Percentiles rank a stretch among this genome's conserved stretches.
These are phyloP conservation scores for Bufotes viridis DNA, from an alignment of 2,797 vertebrate species.

Conservation along the genomic window DNA sequence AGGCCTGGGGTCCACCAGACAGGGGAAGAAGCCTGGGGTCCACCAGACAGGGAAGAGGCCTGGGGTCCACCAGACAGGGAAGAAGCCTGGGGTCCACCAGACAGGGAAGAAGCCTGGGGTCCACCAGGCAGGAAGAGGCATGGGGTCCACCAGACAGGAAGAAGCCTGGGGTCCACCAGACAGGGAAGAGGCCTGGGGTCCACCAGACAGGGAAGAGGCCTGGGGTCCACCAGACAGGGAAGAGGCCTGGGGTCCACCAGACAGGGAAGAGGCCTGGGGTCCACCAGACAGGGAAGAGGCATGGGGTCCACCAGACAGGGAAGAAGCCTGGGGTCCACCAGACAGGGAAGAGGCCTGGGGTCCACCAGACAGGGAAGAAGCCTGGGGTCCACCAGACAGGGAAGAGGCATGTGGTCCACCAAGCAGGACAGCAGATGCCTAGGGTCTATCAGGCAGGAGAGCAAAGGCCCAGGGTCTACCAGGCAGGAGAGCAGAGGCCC, in stretches of 20 bases:
- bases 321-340: neutral
- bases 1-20: neutral
- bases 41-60: neutral
- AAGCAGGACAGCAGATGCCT: neutral
- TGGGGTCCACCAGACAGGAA: neutral
- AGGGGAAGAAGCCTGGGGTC: no score
- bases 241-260: no score
- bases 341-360: no score
- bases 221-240: neutral
- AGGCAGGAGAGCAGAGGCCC: neutral
- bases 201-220: neutral
- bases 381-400: neutral
- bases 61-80: neutral
- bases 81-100: no score
- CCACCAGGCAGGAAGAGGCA: neutral
- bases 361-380: no score
- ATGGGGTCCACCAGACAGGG: neutral
- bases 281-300: neutral
- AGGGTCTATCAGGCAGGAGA: neutral
- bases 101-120: neutral
- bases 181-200: neutral
- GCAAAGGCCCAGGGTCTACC: neutral
- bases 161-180: neutral
- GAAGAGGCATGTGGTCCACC: neutral
- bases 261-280: neutral